Percentiles rank a stretch among this genome's conserved stretches.
Conservation (phyloP, 35 echinoderm and acorn worm genomes). For the Heliocidaris tuberculata region DNA sequence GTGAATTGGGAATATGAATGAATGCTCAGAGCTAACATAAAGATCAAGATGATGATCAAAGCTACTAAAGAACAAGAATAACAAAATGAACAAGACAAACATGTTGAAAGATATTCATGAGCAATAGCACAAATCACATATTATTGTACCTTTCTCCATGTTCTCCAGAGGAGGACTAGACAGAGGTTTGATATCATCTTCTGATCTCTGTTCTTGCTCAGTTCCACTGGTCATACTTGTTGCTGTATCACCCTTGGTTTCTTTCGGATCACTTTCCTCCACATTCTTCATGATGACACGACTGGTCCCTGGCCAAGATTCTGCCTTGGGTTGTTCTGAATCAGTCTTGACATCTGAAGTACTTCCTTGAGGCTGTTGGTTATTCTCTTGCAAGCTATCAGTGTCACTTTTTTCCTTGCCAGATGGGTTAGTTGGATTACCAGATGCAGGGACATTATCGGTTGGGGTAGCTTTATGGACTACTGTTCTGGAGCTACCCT, state of each 20-base stretch:
- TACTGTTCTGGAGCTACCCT: constrained; percentile 1
- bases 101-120: not conserved
- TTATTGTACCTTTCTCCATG: not conserved
- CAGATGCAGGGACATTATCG: not conserved
- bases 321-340: no score
- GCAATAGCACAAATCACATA: not conserved
- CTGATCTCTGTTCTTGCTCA: not conserved
- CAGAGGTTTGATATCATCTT: constrained; percentile 15
- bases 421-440: not conserved
- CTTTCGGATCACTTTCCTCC: not conserved
- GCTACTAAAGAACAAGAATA: not conserved
- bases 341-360: no score
- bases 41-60: not conserved
- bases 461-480: not conserved
- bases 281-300: not conserved
- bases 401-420: not conserved
- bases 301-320: not conserved
- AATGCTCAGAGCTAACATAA: not conserved
- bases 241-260: constrained; percentile 40
- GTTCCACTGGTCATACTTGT: not conserved
- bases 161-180: constrained; percentile 15
- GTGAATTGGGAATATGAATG: no score
- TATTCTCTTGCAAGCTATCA: not conserved
- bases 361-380: not conserved
- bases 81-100: not conserved